Conservation (phyloP, 2,888 invertebrate genomes). For the Apantesis nais region DNA sequence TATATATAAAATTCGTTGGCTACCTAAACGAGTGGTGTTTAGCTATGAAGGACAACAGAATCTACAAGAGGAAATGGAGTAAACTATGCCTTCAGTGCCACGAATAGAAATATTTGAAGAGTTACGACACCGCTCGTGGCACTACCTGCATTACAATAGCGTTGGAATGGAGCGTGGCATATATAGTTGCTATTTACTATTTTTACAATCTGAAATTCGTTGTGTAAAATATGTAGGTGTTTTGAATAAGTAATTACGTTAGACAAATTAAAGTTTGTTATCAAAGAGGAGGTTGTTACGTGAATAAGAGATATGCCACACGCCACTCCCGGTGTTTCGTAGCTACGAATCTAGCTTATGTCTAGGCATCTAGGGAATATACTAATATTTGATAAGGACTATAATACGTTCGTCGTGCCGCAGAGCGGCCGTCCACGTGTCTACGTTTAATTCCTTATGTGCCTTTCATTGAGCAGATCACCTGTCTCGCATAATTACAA, state of each 20-base stretch:
- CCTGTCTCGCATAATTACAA: conserved; percentile 63
- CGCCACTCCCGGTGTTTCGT: conserved; percentile 43
- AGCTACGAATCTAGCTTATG: conserved; percentile 71
- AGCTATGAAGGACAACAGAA: conserved; percentile 71
- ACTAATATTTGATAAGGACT: conserved; percentile 67
- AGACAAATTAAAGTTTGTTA: background rate
- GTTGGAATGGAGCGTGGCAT: conserved; percentile 46
- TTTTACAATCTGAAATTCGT: conserved; percentile 20
- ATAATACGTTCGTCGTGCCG: conserved; percentile 49
- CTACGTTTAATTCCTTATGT: conserved; percentile 83
- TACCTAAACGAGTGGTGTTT: conserved; percentile 79
- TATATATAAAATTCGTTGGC: conserved; percentile 82
- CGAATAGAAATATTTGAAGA: conserved; percentile 30
- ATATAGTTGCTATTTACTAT: conserved; percentile 1
- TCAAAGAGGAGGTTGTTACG: background rate
- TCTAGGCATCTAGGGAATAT: conserved; percentile 71
- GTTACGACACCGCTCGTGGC: conserved; percentile 43
- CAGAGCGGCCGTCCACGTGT: conserved; percentile 50
- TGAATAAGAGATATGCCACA: conserved; percentile 42
- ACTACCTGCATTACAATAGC: conserved; percentile 51
- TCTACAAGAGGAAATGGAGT: conserved; percentile 76
- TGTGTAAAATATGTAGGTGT: conserved; percentile 8
- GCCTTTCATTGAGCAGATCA: conserved; percentile 76
- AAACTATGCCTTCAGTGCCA: conserved; percentile 61
- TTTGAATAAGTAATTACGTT: background rate